Percentiles rank a stretch among this genome's conserved stretches.
Evolutionary conservation across 2,113 vertebrate genomes (phyloP).

Genomic region (Gopherus evgoodei): DNA sequence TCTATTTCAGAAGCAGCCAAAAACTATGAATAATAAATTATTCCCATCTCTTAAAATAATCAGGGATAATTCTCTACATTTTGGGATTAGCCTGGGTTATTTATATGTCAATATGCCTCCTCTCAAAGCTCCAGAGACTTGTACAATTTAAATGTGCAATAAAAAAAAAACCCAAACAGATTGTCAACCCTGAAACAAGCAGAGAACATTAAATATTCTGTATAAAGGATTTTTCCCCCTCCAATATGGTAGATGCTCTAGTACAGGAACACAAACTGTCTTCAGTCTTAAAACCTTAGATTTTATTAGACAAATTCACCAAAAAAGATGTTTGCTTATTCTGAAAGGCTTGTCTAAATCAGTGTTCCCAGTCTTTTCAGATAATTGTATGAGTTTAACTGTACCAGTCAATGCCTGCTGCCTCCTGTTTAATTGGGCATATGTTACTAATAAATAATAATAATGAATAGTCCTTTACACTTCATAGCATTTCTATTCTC

Average conservation of each 20-base stretch:
- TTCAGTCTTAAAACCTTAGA: neutral
- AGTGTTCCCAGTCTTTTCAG: neutral
- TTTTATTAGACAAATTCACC: neutral
- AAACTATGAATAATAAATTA: rapidly evolving
- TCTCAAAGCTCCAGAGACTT: neutral
- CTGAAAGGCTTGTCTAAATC: neutral
- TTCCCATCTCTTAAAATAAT: rapidly evolving
- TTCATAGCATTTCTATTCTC: neutral
- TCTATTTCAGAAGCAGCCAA: neutral
- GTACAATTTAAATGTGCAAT: rapidly evolving
- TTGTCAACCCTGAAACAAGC: rapidly evolving
- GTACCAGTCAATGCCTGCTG: rapidly evolving
- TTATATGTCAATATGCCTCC: neutral
- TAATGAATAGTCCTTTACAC: neutral
- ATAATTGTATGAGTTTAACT: rapidly evolving
- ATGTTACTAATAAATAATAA: neutral
- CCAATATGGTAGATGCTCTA: rapidly evolving
- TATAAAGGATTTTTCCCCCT: neutral
- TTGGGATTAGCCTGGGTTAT: rapidly evolving
- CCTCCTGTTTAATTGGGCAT: neutral
- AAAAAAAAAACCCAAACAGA: neutral
- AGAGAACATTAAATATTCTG: no score
- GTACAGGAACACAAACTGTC: rapidly evolving
- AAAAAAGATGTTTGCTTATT: neutral
- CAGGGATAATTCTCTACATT: neutral